Evolutionary conservation across 2,113 vertebrate genomes (phyloP).

Genomic region (Thunnus maccoyii): DNA sequence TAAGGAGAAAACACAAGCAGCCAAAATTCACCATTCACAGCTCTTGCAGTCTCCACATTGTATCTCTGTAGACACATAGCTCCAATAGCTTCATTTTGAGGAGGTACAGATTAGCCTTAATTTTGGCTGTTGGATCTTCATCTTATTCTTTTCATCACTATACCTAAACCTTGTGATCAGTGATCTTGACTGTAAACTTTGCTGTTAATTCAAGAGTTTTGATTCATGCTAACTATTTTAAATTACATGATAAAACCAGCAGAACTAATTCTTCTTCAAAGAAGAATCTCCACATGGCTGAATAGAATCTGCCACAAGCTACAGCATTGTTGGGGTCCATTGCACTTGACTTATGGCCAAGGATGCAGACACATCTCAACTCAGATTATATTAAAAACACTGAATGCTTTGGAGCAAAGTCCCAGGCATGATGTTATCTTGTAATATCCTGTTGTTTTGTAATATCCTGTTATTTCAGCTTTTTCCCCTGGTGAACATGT

Average conservation of each 20-base stretch:
- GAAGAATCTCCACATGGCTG: too few species aligned
- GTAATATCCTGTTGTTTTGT: not conserved
- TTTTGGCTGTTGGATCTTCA: too few species aligned
- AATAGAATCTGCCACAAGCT: too few species aligned
- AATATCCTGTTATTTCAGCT: not conserved
- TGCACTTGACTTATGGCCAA: not conserved
- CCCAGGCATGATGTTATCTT: not conserved
- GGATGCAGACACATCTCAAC: not conserved
- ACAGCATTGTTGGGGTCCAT: too few species aligned
- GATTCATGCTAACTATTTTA: not conserved
- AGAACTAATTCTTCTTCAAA: too few species aligned
- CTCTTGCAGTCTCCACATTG: not conserved
- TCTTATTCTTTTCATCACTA: not conserved
- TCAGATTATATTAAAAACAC: not conserved
- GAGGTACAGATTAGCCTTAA: too few species aligned
- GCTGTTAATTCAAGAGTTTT: slow-evolving; percentile 12
- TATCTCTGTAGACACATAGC: not conserved
- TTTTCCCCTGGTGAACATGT: not conserved
- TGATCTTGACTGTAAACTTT: slow-evolving; percentile 20
- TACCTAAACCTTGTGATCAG: not conserved
- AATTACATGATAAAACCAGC: not conserved
- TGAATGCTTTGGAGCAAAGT: not conserved
- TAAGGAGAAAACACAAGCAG: not conserved
- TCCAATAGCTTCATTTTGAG: not conserved
- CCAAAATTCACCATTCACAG: not conserved